Evolutionary conservation across 2,797 vertebrate species (phyloP).

Genomic region (Cuculus canorus): DNA sequence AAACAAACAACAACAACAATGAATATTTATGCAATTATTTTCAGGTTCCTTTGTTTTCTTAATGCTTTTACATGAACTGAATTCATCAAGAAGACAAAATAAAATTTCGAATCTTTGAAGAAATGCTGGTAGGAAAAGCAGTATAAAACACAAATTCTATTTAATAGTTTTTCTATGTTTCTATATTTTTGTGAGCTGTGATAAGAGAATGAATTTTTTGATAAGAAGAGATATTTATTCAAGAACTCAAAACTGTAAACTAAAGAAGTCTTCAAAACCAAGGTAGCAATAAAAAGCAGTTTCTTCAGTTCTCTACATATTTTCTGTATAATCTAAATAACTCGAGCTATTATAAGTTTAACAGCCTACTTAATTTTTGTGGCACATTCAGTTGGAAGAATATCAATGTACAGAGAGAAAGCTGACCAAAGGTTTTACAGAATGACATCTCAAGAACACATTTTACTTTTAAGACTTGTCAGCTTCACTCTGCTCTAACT

Average conservation of each 20-base stretch:
- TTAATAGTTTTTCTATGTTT: background rate
- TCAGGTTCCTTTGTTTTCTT: background rate
- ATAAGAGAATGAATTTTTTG: background rate
- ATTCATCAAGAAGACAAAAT: background rate
- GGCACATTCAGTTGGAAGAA: background rate
- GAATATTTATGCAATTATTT: background rate
- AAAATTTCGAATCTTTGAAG: background rate
- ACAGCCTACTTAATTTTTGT: background rate
- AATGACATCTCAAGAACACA: background rate
- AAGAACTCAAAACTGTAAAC: background rate
- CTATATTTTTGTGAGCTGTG: background rate
- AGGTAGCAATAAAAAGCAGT: background rate
- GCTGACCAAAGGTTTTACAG: background rate
- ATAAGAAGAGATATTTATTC: background rate
- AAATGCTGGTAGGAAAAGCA: background rate
- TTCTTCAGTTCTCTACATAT: background rate
- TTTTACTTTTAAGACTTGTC: background rate
- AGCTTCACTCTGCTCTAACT: background rate
- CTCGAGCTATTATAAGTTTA: background rate
- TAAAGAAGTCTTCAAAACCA: background rate
- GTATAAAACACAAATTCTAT: background rate
- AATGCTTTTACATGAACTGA: background rate
- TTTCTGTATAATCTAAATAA: background rate
- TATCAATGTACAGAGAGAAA: background rate
- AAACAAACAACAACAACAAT: background rate